Conservation (phyloP, 1,140 invertebrate genomes). For the Caenorhabditis latens region DNA sequence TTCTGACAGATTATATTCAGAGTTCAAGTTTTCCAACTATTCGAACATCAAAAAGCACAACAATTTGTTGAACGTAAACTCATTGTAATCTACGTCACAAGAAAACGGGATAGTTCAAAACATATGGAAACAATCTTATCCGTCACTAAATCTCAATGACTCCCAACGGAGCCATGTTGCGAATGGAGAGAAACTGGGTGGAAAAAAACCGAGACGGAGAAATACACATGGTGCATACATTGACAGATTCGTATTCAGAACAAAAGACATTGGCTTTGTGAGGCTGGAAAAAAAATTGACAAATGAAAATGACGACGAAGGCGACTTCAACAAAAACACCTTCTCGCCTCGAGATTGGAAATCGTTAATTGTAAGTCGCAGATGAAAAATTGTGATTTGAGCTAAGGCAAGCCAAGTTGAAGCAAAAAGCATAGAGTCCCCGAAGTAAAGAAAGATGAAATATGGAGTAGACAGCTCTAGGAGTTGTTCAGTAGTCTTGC, state of each 20-base stretch:
- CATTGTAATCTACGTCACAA: no score
- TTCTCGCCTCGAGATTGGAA: background rate
- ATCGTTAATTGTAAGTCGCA: background rate
- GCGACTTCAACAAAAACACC: slow-evolving; percentile 32
- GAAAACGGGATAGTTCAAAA: background rate
- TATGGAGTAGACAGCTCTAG: background rate
- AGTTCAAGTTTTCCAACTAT: background rate
- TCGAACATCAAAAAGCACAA: no score
- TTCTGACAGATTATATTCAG: slow-evolving; percentile 24
- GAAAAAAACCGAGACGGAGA: slow-evolving; percentile 13
- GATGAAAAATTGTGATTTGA: slow-evolving; percentile 30
- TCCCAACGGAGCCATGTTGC: slow-evolving; percentile 47
- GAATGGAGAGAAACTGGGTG: background rate
- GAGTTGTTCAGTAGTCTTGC: no score
- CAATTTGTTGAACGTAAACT: background rate
- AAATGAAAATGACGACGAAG: background rate
- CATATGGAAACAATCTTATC: slow-evolving; percentile 54
- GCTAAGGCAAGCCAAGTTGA: background rate
- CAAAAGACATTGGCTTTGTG: slow-evolving; percentile 17
- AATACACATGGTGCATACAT: slow-evolving; percentile 46
- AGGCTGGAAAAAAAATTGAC: background rate
- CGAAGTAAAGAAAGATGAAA: slow-evolving; percentile 19
- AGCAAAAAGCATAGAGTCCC: background rate
- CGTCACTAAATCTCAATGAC: slow-evolving; percentile 50
- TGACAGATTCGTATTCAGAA: slow-evolving; percentile 38